Conservation (phyloP, 2,888 invertebrate genomes). For the Apamea crenata region DNA sequence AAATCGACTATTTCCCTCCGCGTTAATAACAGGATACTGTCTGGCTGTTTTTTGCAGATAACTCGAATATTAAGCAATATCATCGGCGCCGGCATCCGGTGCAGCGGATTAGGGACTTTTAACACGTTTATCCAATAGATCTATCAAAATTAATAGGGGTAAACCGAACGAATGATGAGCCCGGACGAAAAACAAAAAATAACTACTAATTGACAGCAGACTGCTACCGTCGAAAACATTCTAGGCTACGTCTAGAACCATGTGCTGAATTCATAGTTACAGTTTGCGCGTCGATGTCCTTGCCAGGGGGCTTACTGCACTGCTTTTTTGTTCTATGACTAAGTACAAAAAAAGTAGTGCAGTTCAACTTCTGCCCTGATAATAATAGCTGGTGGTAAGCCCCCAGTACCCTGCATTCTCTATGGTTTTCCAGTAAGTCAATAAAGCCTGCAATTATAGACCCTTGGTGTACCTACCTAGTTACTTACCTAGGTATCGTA, state of each 20-base stretch:
- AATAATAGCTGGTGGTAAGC: too few relatives aligned
- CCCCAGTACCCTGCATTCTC: neutral
- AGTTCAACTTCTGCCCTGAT: too few relatives aligned
- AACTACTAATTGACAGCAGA: too few relatives aligned
- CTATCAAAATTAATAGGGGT: neutral
- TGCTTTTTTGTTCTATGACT: too few relatives aligned
- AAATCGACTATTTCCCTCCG: slow-evolving; percentile 43
- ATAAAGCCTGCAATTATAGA: neutral
- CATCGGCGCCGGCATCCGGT: neutral
- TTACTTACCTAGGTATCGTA: neutral
- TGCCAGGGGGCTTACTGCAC: neutral
- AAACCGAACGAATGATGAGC: neutral
- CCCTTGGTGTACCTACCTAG: neutral
- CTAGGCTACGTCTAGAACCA: neutral
- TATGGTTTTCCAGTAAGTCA: neutral
- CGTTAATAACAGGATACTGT: slow-evolving; percentile 33
- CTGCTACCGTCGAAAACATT: neutral
- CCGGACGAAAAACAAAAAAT: neutral
- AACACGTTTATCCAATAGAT: neutral
- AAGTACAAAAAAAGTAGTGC: too few relatives aligned
- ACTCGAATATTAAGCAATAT: slow-evolving; percentile 19
- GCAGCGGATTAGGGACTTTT: neutral
- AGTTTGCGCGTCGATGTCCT: neutral
- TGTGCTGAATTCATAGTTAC: neutral
- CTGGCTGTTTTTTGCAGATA: slow-evolving; percentile 34